A percentile compares a stretch with the other conserved stretches of the same genome.
These are phyloP conservation scores for Eilema depressum DNA, from an alignment of 2,888 invertebrate genomes.

Conservation along the genomic window DNA sequence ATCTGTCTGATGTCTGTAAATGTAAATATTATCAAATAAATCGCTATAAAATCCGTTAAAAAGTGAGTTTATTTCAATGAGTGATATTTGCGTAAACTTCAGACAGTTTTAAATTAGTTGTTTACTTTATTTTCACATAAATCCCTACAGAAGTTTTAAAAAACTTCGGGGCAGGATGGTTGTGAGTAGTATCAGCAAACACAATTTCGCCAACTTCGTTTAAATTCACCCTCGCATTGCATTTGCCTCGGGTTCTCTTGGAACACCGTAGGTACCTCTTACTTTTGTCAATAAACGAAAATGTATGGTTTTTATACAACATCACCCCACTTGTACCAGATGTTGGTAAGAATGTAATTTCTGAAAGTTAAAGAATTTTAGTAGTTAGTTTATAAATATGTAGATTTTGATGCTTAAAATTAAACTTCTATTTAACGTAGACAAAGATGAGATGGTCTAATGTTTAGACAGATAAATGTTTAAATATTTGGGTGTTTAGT, in stretches of 20 bases:
- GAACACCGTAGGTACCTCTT: conserved; percentile 58
- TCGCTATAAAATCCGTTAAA: too few relatives aligned
- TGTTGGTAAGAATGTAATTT: conserved; percentile 29
- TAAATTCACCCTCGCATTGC: conserved; percentile 48
- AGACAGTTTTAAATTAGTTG: background rate
- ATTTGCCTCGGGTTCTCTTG: conserved; percentile 48
- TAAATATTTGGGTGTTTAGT: too few relatives aligned
- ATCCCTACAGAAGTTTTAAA: conserved; percentile 21
- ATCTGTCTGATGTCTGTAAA: too few relatives aligned
- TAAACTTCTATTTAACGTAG: background rate
- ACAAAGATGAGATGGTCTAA: background rate
- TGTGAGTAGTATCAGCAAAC: conserved; percentile 43
- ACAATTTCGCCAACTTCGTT: conserved; percentile 32
- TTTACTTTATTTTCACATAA: conserved; percentile 30
- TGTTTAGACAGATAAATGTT: too few relatives aligned
- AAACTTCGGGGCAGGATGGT: conserved; percentile 47
- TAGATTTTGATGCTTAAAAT: background rate
- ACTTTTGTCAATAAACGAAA: conserved; percentile 45
- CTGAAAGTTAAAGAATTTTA: conserved; percentile 24
- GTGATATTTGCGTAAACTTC: too few relatives aligned
- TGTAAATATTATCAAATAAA: too few relatives aligned
- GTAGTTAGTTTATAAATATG: background rate
- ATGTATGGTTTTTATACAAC: conserved; percentile 49
- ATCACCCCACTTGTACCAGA: conserved; percentile 33
- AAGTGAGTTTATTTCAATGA: too few relatives aligned